phyloP scores from a whole-genome alignment of 2,113 vertebrate species.

The Lophotis ruficrista region DNA sequence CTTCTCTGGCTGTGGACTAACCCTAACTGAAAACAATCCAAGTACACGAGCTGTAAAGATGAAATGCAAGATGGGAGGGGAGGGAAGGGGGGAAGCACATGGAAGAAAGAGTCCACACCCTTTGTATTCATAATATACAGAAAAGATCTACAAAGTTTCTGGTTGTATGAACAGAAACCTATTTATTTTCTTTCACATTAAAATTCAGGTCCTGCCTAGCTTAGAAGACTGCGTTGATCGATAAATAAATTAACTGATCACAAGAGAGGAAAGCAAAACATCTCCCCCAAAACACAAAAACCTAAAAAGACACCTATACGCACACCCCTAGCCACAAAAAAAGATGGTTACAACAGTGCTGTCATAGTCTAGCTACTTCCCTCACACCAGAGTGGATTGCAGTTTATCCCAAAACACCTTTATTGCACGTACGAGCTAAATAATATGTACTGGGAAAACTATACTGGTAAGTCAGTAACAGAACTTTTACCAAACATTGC shows the following conservation, averaged over 20 bases:
- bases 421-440: not conserved
- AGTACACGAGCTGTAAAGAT: not conserved
- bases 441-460: not conserved
- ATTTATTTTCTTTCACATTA: slow-evolving; percentile 1
- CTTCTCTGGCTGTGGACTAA: slow-evolving; percentile 18
- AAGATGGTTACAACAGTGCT: not conserved
- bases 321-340: not conserved
- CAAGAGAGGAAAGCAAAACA: not conserved
- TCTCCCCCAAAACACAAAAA: not conserved
- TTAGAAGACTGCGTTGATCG: not conserved
- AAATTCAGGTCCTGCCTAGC: not conserved
- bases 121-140: not conserved
- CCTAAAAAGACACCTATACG: not conserved
- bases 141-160: not conserved
- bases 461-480: not conserved
- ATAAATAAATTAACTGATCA: slow-evolving; percentile 1
- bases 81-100: not conserved
- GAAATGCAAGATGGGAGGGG: not conserved
- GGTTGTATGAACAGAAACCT: not conserved
- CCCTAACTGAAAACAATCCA: slow-evolving; percentile 42
- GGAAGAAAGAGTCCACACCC: slow-evolving; percentile 6
- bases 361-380: not conserved
- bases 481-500: not conserved
- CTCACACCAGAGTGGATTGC: not conserved
- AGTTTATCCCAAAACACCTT: not conserved